Conservation (phyloP, 2,888 invertebrate species). For the Asteroscopus sphinx region DNA sequence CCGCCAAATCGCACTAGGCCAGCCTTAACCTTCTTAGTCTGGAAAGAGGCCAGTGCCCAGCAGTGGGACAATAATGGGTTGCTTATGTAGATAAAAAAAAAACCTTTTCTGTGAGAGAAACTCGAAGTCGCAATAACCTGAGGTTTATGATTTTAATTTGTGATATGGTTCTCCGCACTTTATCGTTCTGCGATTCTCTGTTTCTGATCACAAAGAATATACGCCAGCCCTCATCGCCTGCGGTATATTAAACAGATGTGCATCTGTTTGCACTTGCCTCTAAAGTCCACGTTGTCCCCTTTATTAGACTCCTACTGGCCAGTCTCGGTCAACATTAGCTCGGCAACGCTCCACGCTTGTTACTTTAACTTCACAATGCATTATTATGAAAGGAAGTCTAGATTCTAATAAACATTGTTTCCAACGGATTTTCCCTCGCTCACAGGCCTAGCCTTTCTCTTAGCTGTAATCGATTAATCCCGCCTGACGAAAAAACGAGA, state of each 20-base stretch:
- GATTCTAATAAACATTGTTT: conserved; percentile 36
- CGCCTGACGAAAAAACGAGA: conserved; percentile 48
- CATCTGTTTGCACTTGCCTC: conserved; percentile 61
- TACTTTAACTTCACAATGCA: conserved; percentile 52
- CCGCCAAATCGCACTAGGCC: too few species aligned
- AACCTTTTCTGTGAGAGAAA: too few species aligned
- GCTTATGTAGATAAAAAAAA: too few species aligned
- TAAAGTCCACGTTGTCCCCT: conserved; percentile 58
- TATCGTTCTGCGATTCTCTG: not conserved
- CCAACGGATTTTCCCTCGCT: conserved; percentile 39
- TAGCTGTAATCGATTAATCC: conserved; percentile 57
- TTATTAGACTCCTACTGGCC: conserved; percentile 63
- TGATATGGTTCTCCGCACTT: not conserved
- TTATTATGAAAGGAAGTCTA: conserved; percentile 45
- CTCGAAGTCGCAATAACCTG: too few species aligned
- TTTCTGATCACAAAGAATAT: conserved; percentile 25
- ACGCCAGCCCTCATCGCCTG: conserved; percentile 18
- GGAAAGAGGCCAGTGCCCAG: too few species aligned
- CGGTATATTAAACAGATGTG: conserved; percentile 63
- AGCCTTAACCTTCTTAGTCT: too few species aligned
- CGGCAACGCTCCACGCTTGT: conserved; percentile 49
- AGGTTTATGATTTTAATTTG: not conserved
- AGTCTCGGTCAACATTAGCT: conserved; percentile 67
- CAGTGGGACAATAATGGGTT: too few species aligned
- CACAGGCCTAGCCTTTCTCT: conserved; percentile 47